phyloP scores from a whole-genome alignment of 2,113 vertebrate genomes.

The Clupea harengus region DNA sequence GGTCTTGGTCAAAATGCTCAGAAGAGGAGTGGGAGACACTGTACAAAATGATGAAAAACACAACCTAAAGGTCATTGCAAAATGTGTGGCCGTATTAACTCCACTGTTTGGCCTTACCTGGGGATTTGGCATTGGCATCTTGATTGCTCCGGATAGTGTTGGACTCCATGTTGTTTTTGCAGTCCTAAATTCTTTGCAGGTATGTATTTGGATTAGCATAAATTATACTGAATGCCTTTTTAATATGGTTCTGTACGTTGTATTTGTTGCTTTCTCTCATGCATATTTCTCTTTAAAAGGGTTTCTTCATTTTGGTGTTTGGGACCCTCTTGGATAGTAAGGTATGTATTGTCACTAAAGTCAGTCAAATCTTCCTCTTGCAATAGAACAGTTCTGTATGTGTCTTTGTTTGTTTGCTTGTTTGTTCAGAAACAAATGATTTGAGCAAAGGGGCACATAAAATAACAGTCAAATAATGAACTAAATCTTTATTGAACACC shows the following conservation, averaged over 20 bases:
- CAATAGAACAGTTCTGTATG: neutral
- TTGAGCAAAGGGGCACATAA: no score
- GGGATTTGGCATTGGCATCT: slow-evolving; percentile 78
- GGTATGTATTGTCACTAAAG: slow-evolving; percentile 44
- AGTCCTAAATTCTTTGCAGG: slow-evolving; percentile 84
- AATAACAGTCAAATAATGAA: neutral
- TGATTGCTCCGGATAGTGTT: slow-evolving; percentile 48
- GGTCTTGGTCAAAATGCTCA: neutral
- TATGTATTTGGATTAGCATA: slow-evolving; percentile 42
- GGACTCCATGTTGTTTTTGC: slow-evolving; percentile 78
- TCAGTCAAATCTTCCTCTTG: neutral
- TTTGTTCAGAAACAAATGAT: neutral
- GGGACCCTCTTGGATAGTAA: slow-evolving; percentile 65
- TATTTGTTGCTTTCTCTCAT: no score
- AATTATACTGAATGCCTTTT: neutral
- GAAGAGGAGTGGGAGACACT: neutral
- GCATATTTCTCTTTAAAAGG: slow-evolving; percentile 55
- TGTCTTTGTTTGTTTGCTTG: neutral
- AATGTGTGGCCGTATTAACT: slow-evolving; percentile 80
- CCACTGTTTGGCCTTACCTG: slow-evolving; percentile 86
- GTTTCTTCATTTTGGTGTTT: slow-evolving; percentile 79
- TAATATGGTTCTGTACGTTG: neutral
- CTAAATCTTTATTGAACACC: no score
- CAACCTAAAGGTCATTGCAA: slow-evolving; percentile 72
- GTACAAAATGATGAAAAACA: slow-evolving; percentile 53